phyloP scores from a whole-genome alignment of 1,140 invertebrate species.

The Saccostrea echinata region DNA sequence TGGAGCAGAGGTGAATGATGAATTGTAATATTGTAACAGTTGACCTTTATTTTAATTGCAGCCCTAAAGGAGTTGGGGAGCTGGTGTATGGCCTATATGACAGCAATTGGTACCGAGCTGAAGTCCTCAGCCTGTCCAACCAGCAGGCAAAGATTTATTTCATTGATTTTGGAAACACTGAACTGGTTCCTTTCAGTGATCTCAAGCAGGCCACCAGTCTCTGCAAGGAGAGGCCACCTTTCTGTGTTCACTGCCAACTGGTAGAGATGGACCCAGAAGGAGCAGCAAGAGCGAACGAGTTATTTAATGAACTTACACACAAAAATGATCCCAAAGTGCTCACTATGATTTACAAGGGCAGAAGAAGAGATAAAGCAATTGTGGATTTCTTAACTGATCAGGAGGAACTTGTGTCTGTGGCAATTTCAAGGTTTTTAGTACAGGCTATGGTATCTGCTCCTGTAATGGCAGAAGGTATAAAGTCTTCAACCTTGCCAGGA shows the following conservation, averaged over 20 bases:
- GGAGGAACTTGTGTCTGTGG: not conserved
- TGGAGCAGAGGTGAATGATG: not conserved
- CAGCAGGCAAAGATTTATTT: constrained; percentile 15
- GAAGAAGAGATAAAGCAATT: not conserved
- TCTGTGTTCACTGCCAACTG: not conserved
- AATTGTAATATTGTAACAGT: not conserved
- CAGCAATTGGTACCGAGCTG: constrained; percentile 52
- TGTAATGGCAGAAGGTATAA: not conserved
- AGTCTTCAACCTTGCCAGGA: not conserved
- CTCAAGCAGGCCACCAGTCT: not conserved
- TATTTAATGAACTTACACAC: constrained; percentile 16
- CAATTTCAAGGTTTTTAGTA: not conserved
- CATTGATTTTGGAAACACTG: constrained; percentile 53
- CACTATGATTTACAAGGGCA: not conserved
- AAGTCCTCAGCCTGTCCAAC: constrained; percentile 42
- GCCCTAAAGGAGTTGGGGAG: constrained; percentile 51
- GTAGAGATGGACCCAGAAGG: not conserved
- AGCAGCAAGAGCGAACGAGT: not conserved
- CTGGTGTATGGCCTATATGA: constrained; percentile 51
- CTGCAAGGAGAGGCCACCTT: not conserved
- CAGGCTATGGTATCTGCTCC: not conserved
- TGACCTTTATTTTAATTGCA: constrained; percentile 2
- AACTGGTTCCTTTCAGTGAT: constrained; percentile 34
- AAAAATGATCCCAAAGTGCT: not conserved
- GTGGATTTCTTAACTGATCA: not conserved